Conservation (phyloP, 2,888 invertebrate genomes). For the Plebejus melissa region DNA sequence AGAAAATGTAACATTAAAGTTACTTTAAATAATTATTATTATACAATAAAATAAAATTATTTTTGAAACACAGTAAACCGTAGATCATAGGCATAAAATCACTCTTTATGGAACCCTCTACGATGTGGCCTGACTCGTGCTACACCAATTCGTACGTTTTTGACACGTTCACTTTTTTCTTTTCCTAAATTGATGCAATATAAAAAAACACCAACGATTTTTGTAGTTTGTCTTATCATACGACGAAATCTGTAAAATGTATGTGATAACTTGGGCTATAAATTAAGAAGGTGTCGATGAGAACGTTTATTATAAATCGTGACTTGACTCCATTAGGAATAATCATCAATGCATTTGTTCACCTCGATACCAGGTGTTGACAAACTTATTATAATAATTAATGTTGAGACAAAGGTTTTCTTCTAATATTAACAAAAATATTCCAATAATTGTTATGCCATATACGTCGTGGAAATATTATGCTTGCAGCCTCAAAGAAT, state of each 20-base stretch:
- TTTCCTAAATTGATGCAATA: background rate
- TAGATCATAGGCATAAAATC: too few species aligned
- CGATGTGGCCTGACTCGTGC: background rate
- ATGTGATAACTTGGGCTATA: constrained; percentile 21
- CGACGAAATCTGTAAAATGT: constrained; percentile 8
- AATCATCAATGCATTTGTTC: constrained; percentile 38
- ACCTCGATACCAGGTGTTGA: constrained; percentile 36
- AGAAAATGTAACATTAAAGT: too few species aligned
- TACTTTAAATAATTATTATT: too few species aligned
- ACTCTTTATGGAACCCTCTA: background rate
- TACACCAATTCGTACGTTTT: background rate
- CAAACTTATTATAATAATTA: constrained; percentile 5
- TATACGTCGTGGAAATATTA: background rate
- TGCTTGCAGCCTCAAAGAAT: background rate
- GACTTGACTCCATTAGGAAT: constrained; percentile 36
- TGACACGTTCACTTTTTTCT: background rate
- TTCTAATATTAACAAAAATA: background rate
- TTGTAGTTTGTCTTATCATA: background rate
- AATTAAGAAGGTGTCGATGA: constrained; percentile 38
- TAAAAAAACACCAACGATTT: constrained; percentile 1
- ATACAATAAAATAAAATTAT: too few species aligned
- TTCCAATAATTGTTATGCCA: background rate
- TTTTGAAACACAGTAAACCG: too few species aligned
- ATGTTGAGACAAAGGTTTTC: constrained; percentile 4
- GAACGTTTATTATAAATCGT: constrained; percentile 40